A percentile compares a stretch with the other conserved stretches of the same genome.
phyloP scores from a whole-genome alignment of 2,113 vertebrate species.

The Ictidomys tridecemlineatus region DNA sequence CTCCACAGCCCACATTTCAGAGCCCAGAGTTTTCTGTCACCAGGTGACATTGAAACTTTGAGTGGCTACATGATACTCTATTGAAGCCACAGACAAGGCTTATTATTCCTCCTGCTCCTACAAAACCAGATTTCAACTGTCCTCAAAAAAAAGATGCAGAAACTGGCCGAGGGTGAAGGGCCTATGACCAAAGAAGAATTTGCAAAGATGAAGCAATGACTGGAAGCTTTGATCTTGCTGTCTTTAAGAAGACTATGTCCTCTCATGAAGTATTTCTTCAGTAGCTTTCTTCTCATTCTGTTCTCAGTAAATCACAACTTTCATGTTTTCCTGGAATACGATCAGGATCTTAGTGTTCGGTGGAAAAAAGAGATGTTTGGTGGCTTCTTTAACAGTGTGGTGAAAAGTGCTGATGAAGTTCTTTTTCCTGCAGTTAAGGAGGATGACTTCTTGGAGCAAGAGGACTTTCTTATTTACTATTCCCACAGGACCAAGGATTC shows the following conservation, averaged over 20 bases:
- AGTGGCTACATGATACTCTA: constrained; percentile 97
- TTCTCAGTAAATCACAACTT: constrained; percentile 97
- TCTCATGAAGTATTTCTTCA: constrained; percentile 98
- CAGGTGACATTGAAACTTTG: constrained; percentile 97
- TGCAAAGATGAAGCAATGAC: constrained; percentile 98
- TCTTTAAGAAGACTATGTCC: constrained; percentile 99
- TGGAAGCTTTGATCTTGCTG: constrained; percentile 96
- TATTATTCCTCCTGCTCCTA: constrained; percentile 96
- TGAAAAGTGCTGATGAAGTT: constrained; percentile 97
- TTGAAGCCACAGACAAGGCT: constrained; percentile 96
- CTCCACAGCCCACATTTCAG: constrained; percentile 94
- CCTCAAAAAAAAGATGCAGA: constrained; percentile 98
- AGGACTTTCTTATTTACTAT: constrained; percentile 96
- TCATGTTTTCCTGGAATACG: constrained; percentile 98
- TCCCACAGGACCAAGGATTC: constrained; percentile 96
- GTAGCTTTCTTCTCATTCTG: constrained; percentile 93
- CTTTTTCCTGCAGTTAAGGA: constrained; percentile 98
- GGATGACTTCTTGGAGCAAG: constrained; percentile 99
- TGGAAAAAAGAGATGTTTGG: constrained; percentile 99
- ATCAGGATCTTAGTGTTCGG: constrained; percentile 97
- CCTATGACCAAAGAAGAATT: constrained; percentile 99
- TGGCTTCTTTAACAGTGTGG: constrained; percentile 97
- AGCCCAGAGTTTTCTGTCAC: constrained; percentile 96
- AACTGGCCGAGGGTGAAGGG: constrained; percentile 96
- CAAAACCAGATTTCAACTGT: constrained; percentile 97